A percentile compares a stretch with the other conserved stretches of the same genome.
Conservation (phyloP, 2,888 invertebrate genomes). For the Acrobasis repandana region DNA sequence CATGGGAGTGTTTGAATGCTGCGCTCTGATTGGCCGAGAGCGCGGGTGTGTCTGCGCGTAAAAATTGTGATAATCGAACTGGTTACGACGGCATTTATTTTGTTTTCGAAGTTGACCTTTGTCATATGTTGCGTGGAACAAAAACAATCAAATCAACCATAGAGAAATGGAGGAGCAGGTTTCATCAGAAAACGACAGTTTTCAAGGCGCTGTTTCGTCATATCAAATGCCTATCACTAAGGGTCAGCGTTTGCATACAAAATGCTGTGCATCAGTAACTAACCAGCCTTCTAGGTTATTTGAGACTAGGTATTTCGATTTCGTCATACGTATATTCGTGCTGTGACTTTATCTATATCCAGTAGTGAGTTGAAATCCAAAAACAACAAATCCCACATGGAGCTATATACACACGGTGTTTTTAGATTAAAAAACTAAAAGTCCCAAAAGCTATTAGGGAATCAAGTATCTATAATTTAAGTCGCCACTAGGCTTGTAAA, state of each 20-base stretch:
- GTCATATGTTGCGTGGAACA: constrained; percentile 17
- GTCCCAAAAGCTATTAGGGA: too few species aligned
- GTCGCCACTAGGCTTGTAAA: too few species aligned
- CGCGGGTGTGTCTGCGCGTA: constrained; percentile 73
- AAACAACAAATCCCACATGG: too few species aligned
- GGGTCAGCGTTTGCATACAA: constrained; percentile 18
- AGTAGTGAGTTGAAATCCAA: too few species aligned
- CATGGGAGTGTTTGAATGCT: constrained; percentile 58
- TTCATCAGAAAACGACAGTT: constrained; percentile 30
- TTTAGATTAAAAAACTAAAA: too few species aligned
- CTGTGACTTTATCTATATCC: too few species aligned
- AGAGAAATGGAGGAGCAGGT: constrained; percentile 26
- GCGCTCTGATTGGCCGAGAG: constrained; percentile 63
- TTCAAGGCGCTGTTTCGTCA: constrained; percentile 30
- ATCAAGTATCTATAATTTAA: too few species aligned
- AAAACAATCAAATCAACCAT: constrained; percentile 19
- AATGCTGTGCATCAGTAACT: background rate
- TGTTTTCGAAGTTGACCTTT: constrained; percentile 41
- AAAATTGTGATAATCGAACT: constrained; percentile 35
- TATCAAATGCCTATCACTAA: constrained; percentile 22
- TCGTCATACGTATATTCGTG: too few species aligned
- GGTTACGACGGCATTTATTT: constrained; percentile 37
- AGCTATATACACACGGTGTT: too few species aligned
- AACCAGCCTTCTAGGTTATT: background rate
- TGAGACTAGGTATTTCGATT: background rate